Percentiles rank a stretch among this genome's conserved stretches.
phyloP scores from a whole-genome alignment of 2,113 vertebrate genomes.

The Oxyura jamaicensis region DNA sequence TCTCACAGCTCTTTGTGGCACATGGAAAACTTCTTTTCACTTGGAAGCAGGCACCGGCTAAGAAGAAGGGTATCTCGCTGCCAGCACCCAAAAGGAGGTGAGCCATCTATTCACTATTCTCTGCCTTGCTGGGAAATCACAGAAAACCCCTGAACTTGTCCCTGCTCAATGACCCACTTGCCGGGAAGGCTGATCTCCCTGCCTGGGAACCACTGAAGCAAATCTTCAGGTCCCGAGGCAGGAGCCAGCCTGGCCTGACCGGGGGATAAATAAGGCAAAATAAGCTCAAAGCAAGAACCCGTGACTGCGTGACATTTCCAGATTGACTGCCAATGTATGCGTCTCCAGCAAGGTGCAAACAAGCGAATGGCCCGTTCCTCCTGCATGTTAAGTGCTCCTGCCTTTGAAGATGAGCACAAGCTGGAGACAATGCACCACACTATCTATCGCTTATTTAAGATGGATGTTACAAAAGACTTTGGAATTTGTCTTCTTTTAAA shows the following conservation, averaged over 20 bases:
- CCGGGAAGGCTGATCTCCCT: not conserved
- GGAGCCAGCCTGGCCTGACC: not conserved
- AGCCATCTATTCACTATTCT: not conserved
- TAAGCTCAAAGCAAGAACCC: not conserved
- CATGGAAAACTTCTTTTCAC: not conserved
- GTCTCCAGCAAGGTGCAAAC: conserved; percentile 24
- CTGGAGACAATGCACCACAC: not conserved
- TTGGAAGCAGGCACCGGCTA: not conserved
- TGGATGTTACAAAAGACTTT: not conserved
- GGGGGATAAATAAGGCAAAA: not conserved
- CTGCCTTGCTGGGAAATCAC: not conserved
- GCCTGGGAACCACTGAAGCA: not conserved
- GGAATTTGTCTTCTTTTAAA: not conserved
- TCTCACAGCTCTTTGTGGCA: not conserved
- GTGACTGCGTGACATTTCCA: not conserved
- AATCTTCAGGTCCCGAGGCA: not conserved
- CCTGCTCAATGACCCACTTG: not conserved
- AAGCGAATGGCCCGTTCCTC: not conserved
- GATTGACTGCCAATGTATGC: not conserved
- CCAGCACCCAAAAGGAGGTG: not conserved
- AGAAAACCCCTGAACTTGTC: not conserved
- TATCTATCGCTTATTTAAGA: not conserved
- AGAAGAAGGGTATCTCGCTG: not conserved
- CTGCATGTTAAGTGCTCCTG: not conserved
- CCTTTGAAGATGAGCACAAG: not conserved